phyloP scores from a whole-genome alignment of 2,797 vertebrate genomes.

The Mallotus villosus region DNA sequence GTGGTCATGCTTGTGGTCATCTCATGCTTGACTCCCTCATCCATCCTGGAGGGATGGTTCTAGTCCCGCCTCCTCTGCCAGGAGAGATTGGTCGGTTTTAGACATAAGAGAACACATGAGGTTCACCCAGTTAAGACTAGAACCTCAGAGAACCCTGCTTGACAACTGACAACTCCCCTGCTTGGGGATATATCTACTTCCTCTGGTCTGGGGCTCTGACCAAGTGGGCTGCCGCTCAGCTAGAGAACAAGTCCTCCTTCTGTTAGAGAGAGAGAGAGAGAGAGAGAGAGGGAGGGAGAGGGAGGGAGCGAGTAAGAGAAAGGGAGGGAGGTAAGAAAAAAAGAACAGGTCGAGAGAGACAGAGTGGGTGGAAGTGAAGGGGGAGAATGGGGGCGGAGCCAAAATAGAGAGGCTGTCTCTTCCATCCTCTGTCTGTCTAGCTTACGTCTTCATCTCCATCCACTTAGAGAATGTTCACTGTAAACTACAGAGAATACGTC shows the following conservation, averaged over 20 bases:
- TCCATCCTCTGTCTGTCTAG: slow-evolving; percentile 23
- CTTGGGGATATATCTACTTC: neutral
- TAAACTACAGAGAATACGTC: slow-evolving; percentile 26
- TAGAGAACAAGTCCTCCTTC: slow-evolving; percentile 49
- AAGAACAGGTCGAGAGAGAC: slow-evolving; percentile 27
- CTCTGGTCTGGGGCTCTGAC: slow-evolving; percentile 28
- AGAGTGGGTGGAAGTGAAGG: slow-evolving; percentile 39
- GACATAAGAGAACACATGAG: neutral
- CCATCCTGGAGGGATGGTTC: neutral
- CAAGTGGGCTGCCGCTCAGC: slow-evolving; percentile 38
- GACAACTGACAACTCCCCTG: no score
- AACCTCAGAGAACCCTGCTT: neutral
- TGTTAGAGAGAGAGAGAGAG: slow-evolving; percentile 30
- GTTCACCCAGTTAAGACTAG: neutral
- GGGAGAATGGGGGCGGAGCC: slow-evolving; percentile 50
- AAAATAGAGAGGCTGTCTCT: slow-evolving; percentile 26
- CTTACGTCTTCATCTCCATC: slow-evolving; percentile 17
- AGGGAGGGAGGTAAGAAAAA: slow-evolving; percentile 18
- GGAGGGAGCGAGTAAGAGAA: slow-evolving; percentile 31
- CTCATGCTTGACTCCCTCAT: neutral
- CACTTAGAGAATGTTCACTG: slow-evolving; percentile 26
- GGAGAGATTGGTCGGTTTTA: neutral
- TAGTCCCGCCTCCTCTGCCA: no score
- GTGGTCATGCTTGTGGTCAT: neutral
- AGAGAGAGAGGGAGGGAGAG: slow-evolving; percentile 35